Conservation (phyloP, 2,113 vertebrate genomes). For the Odocoileus virginianus region DNA sequence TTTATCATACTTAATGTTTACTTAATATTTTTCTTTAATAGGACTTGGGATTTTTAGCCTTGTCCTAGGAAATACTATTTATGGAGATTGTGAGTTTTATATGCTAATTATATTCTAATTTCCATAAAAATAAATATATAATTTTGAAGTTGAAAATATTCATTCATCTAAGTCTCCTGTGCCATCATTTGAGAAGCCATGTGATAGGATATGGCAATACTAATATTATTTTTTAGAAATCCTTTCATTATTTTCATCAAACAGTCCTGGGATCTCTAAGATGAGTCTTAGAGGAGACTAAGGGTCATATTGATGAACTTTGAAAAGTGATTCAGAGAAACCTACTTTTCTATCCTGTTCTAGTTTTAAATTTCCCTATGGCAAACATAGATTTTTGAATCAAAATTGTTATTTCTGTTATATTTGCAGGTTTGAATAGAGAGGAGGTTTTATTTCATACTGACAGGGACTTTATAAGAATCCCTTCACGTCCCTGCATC, state of each 20-base stretch:
- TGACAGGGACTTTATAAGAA: not conserved
- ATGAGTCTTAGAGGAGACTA: not conserved
- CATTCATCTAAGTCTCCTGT: not conserved
- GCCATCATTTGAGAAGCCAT: not conserved
- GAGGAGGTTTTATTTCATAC: not conserved
- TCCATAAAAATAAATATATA: constrained; percentile 22
- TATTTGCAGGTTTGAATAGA: not conserved
- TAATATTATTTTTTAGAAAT: not conserved
- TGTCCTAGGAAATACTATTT: constrained; percentile 29
- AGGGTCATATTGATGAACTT: not conserved
- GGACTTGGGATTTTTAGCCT: not conserved
- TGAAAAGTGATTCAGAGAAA: not conserved
- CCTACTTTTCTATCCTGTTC: not conserved
- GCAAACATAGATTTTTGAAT: not conserved
- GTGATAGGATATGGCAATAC: not conserved
- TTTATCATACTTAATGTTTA: not conserved
- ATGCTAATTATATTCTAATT: constrained; percentile 31
- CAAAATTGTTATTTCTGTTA: not conserved
- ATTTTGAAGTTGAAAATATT: constrained; percentile 28
- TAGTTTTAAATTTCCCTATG: constrained; percentile 14
- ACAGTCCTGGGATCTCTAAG: not conserved
- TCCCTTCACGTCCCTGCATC: not conserved
- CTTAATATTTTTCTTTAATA: constrained; percentile 41
- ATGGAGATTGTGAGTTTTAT: constrained; percentile 8
- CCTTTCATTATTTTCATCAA: not conserved